These are phyloP conservation scores for Gibbula magus DNA, from an alignment of 2,888 invertebrate genomes.

Conservation along the genomic window DNA sequence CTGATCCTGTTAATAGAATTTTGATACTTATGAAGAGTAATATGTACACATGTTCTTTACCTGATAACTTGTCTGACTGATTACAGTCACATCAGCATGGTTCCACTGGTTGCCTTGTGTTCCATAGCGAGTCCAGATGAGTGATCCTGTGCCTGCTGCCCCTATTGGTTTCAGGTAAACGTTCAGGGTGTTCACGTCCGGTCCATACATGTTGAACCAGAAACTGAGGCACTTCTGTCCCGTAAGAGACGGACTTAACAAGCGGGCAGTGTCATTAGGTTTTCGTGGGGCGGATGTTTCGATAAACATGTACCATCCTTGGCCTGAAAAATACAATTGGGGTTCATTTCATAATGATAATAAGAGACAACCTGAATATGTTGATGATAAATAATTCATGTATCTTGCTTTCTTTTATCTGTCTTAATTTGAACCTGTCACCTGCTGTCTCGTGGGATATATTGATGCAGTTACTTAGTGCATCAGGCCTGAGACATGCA, in stretches of 20 bases:
- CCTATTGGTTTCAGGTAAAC: constrained; percentile 46
- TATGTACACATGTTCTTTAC: background rate
- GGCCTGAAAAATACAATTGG: constrained; percentile 30
- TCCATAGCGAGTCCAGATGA: constrained; percentile 37
- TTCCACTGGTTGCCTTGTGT: constrained; percentile 53
- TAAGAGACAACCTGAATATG: too few relatives aligned
- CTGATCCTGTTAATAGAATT: background rate
- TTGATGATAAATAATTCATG: too few relatives aligned
- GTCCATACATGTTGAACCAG: constrained; percentile 73
- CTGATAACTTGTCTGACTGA: constrained; percentile 22
- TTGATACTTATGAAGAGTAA: too few relatives aligned
- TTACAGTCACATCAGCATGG: constrained; percentile 38
- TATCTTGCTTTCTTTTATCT: too few relatives aligned
- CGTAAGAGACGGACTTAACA: constrained; percentile 66
- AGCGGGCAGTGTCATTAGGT: constrained; percentile 79
- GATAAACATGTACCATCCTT: constrained; percentile 78
- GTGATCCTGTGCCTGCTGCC: constrained; percentile 25
- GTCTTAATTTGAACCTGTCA: too few relatives aligned
- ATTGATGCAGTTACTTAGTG: too few relatives aligned
- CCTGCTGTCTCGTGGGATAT: too few relatives aligned
- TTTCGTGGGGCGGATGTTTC: constrained; percentile 79
- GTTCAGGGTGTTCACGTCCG: constrained; percentile 59
- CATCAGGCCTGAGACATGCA: too few relatives aligned
- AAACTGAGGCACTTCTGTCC: constrained; percentile 59
- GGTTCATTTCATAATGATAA: too few relatives aligned